Evolutionary conservation across 1,140 invertebrate species (phyloP), one percentile per base, ranked within the genome.

Genomic region (Drosophila chauvacae): DNA sequence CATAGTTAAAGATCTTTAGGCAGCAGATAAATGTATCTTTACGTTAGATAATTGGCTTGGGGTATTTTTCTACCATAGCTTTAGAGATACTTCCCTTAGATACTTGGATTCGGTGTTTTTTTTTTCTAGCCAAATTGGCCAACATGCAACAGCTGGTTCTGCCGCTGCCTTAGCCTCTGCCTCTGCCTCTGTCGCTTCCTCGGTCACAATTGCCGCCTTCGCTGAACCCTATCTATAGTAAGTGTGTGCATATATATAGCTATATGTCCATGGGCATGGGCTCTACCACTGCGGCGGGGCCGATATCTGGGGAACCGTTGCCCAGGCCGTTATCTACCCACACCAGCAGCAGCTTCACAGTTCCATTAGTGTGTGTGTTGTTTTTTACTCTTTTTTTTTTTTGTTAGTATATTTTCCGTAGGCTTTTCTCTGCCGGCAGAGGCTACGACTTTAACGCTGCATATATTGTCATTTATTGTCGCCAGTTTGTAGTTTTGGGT

Each of bases 301-400:
- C 56, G 65, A 88, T 88, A 88, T 88, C 84, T 84, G 59, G 39
- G 62, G 44, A 63, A 71, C 57, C 76, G 74, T 53, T 53, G 50
- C 50, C 50, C 57, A 56, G 59, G 20, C 62, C 58, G 76, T 87
- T 87, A 87, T 87, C 84, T 80, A 66, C 80, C 53, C 68, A 88
- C 73, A 82, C 82, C 80, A 47, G 7, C 48, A 7, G n/a, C 50
- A 35, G 51, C 50, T 18, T n/a, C 10, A 4, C 18, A 35, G 51
- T 18, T 35, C 14, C 53, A 33, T 28, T 28, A 23, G 33, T 16
- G 18, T 56, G 59, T 14, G 23, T 60, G 44, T 60, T 16, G 7
- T 20, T 60, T 33, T 41, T 63, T 44, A 45, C 35, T 35, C 4
- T 30, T 56, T 44, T 33, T 14, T 45, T 23, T 47, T 14, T 47